Percentiles rank a stretch among this genome's conserved stretches.
phyloP scores from a whole-genome alignment of 2,797 vertebrate genomes.

The Apogon hyalosoma region DNA sequence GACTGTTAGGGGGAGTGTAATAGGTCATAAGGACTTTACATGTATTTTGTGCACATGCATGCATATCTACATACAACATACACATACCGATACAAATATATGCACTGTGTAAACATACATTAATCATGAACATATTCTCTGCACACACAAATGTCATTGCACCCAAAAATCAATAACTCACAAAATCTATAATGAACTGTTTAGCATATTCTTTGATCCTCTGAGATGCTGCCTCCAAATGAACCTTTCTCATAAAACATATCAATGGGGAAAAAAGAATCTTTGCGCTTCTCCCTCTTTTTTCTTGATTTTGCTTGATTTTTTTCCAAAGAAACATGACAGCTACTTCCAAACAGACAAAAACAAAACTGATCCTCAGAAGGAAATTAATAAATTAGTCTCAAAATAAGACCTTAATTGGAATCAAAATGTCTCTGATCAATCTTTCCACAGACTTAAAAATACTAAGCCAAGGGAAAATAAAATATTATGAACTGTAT shows the following conservation, averaged over 20 bases:
- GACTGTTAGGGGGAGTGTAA: constrained; percentile 19
- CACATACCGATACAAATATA: constrained; percentile 16
- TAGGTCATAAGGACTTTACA: background rate
- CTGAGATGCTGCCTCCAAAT: constrained; percentile 33
- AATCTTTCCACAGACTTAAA: too few relatives aligned
- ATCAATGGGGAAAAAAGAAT: constrained; percentile 4
- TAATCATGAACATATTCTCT: constrained; percentile 44
- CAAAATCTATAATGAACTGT: constrained; percentile 57
- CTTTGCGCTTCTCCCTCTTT: too few relatives aligned
- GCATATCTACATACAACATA: constrained; percentile 40
- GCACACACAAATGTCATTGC: constrained; percentile 43
- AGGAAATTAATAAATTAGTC: too few relatives aligned
- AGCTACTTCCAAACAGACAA: too few relatives aligned
- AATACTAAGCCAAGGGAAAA: too few relatives aligned
- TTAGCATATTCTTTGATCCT: constrained; percentile 60
- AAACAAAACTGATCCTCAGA: too few relatives aligned
- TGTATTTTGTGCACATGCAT: constrained; percentile 34
- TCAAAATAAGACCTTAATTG: too few relatives aligned
- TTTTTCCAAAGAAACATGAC: too few relatives aligned
- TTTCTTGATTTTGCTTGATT: too few relatives aligned
- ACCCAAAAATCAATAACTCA: constrained; percentile 53
- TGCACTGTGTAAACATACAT: constrained; percentile 45
- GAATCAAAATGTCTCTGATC: too few relatives aligned
- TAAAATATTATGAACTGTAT: too few relatives aligned
- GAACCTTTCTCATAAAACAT: constrained; percentile 24